Evolutionary conservation across 2,113 vertebrate genomes (phyloP).

Genomic region (Okapia johnstoni): DNA sequence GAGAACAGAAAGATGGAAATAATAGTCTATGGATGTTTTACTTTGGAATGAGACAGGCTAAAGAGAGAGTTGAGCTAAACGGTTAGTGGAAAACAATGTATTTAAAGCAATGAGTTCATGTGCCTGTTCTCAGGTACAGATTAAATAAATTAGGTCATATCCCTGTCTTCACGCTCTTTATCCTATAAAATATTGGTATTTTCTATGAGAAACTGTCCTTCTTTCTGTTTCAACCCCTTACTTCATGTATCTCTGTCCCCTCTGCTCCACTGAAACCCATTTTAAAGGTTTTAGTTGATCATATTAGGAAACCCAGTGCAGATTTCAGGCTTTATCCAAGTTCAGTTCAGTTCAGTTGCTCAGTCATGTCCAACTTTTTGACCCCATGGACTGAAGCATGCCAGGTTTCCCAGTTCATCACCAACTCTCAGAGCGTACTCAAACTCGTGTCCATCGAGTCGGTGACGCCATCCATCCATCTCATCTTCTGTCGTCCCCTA

Average conservation of each 20-base stretch:
- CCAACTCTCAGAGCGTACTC: not conserved
- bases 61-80: not conserved
- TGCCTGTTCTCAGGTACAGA: not conserved
- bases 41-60: not conserved
- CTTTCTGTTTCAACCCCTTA: not conserved
- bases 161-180: not conserved
- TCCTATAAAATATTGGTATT: not conserved
- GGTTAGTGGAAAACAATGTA: not conserved
- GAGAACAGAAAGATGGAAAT: not conserved
- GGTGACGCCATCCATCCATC: not conserved
- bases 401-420: not conserved
- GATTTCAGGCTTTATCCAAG: not conserved
- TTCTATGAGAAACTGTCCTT: not conserved
- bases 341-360: not conserved
- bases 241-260: not conserved
- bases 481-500: not conserved
- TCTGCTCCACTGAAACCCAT: not conserved
- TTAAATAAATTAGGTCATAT: not conserved
- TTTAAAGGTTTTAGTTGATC: not conserved
- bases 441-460: not conserved
- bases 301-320: not conserved
- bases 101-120: not conserved
- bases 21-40: not conserved
- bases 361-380: not conserved
- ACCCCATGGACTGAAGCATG: not conserved